Evolutionary conservation across 2,888 invertebrate species (phyloP), one percentile per base, ranked within the genome.

Genomic region (Acronicta psi): DNA sequence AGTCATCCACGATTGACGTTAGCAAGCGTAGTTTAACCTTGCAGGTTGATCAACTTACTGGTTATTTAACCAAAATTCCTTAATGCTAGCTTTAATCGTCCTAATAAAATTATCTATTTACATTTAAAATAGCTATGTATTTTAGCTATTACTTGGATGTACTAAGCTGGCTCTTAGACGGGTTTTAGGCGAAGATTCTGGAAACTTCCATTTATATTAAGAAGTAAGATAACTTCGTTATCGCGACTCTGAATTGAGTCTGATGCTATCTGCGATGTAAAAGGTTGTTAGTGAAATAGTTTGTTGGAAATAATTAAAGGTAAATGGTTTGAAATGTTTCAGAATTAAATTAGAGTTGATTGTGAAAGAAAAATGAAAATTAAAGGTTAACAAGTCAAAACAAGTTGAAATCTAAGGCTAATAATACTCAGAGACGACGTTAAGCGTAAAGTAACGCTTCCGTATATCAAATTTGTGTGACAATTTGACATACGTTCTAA

Each of bases 141-240:
- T 34, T 54, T 63, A 44, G 46, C 52, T 57, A 29, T 49, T 37
- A 37, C 34, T 47, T 6, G 25, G 45, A 51, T 43, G 36, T 38
- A 46, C 31, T 45, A 50, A 57, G 16, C 38, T 14, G 9, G 8
- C 23, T 40, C 41, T 43, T 40, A 42, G 36, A 40, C 25, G n/a
- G 45, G 43, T 51, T 69, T 46, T n/a, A 42, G 17, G 9, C 14
- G 10, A 53, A 58, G 53, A 63, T 66, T 57, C 51, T 54, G 16
- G 50, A 40, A 73, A 73, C 56, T 69, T 65, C 57, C 56, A 60
- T 73, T 63, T 63, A 64, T 56, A 65, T 61, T 70, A 58, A 66
- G 61, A 66, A 70, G 52, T 77, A 57, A 44, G 54, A 63, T 66
- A 73, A 77, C 60, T 66, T 44, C 38, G 77, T 57, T 59, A 74